Evolutionary conservation across 2,797 vertebrate genomes (phyloP).

Genomic region (Dryobates pubescens): DNA sequence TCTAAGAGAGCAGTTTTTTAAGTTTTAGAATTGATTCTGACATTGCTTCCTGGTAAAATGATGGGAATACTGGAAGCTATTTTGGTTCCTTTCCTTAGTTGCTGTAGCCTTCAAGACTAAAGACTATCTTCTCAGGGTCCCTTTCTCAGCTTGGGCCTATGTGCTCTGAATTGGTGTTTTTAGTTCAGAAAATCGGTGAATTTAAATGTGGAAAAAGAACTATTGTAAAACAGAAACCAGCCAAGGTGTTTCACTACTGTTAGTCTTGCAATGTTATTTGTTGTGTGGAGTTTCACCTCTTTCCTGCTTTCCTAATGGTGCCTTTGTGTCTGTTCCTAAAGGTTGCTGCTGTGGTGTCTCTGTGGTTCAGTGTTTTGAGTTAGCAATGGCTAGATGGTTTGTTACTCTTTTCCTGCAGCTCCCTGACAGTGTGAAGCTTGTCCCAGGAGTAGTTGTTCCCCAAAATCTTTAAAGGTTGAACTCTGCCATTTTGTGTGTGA

Average conservation of each 20-base stretch:
- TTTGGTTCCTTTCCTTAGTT: neutral
- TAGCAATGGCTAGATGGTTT: neutral
- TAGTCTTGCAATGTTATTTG: neutral
- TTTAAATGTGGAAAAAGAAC: neutral
- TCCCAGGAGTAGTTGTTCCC: neutral
- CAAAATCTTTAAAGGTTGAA: neutral
- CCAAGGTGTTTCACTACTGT: neutral
- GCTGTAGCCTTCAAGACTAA: neutral
- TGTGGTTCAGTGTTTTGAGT: neutral
- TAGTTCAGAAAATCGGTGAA: neutral
- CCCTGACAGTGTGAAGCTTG: neutral
- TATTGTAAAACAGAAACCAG: neutral
- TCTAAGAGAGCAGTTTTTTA: neutral
- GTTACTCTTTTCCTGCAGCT: neutral
- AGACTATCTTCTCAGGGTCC: neutral
- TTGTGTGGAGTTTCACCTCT: neutral
- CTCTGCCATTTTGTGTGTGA: neutral
- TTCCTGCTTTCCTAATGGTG: neutral
- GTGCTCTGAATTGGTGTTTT: neutral
- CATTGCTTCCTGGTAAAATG: neutral
- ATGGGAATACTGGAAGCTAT: neutral
- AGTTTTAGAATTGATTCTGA: neutral
- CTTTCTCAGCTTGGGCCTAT: neutral
- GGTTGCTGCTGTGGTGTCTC: neutral
- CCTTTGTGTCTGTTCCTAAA: neutral